phyloP scores from a whole-genome alignment of 2,113 vertebrate genomes.

The Campylomormyrus tamandua region DNA sequence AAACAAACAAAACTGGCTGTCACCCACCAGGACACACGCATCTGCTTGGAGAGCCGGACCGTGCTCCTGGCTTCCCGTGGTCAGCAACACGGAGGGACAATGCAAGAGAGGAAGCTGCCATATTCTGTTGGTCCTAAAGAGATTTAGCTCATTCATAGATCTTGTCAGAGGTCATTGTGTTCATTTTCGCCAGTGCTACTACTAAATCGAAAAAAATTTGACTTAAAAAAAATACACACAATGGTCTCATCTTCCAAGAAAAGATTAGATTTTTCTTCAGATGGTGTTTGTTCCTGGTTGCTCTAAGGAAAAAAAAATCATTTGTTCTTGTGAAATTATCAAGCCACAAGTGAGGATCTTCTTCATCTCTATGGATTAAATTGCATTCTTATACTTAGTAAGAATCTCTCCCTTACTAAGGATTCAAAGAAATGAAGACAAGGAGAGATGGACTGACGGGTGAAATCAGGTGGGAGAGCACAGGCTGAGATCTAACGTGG shows the following conservation, averaged over 20 bases:
- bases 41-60: conserved; percentile 22
- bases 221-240: not conserved
- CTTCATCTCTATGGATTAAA: not conserved
- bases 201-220: not conserved
- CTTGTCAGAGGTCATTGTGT: not conserved
- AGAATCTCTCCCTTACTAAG: not conserved
- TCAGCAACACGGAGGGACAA: not conserved
- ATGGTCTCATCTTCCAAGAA: not conserved
- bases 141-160: not conserved
- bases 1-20: conserved; percentile 35
- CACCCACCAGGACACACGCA: conserved; percentile 28
- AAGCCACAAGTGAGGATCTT: not conserved
- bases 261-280: not conserved
- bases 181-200: not conserved
- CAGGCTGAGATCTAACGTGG: conserved; percentile 6
- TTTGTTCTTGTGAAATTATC: not conserved
- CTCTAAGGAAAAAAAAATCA: not conserved
- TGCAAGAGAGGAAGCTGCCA: not conserved
- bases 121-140: not conserved
- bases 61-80: not conserved
- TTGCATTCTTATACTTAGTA: not conserved
- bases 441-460: not conserved
- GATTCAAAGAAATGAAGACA: not conserved
- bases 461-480: not conserved
- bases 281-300: not conserved